Conservation (phyloP, 2,797 vertebrate species). For the Corythornis leucogaster region DNA sequence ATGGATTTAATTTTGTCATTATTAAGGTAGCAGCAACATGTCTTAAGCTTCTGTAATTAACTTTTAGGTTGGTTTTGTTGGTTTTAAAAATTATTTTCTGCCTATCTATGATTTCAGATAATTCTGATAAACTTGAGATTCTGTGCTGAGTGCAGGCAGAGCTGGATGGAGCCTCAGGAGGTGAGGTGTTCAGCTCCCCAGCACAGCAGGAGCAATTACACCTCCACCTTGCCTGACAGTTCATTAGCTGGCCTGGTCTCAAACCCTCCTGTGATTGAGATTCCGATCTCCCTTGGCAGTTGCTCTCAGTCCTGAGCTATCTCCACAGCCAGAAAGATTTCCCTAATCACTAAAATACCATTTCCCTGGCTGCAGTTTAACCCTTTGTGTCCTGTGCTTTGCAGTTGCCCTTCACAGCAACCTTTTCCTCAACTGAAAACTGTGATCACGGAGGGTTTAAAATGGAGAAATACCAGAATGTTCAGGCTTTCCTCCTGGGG, state of each 20-base stretch:
- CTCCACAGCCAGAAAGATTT: neutral
- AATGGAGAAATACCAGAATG: neutral
- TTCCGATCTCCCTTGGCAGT: neutral
- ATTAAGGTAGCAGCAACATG: neutral
- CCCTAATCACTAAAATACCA: neutral
- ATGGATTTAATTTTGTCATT: neutral
- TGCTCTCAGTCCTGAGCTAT: neutral
- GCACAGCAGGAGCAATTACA: constrained; percentile 8
- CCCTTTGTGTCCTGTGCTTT: neutral
- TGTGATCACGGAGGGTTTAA: neutral
- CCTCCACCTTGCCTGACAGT: neutral
- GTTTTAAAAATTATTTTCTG: neutral
- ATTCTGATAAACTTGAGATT: neutral
- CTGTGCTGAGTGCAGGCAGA: neutral
- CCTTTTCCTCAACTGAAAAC: neutral
- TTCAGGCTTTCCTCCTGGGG: neutral
- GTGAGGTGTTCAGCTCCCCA: neutral
- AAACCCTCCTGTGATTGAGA: neutral
- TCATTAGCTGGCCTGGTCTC: constrained; percentile 19
- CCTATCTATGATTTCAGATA: neutral
- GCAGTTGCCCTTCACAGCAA: neutral
- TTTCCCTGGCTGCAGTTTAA: constrained; percentile 3
- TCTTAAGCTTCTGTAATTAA: neutral
- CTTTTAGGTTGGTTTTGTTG: neutral
- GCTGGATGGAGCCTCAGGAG: neutral